phyloP scores from a whole-genome alignment of 2,797 vertebrate genomes.

The Leptodactylus fallax region DNA sequence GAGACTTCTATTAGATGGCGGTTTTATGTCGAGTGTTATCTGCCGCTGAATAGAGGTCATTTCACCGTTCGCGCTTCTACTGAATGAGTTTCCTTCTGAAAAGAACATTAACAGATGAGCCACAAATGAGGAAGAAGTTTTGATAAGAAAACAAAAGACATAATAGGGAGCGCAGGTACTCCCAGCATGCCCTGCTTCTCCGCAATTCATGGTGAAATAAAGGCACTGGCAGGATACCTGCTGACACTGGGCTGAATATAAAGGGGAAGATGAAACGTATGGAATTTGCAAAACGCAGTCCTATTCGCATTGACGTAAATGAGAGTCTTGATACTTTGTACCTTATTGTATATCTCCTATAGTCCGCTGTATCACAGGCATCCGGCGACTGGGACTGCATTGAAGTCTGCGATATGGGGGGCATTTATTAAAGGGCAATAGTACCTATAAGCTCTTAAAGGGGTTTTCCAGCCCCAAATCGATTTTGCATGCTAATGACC shows the following conservation, averaged over 20 bases:
- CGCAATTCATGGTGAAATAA: conserved; percentile 67
- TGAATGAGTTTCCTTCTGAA: conserved; percentile 18
- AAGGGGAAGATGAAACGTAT: conserved; percentile 24
- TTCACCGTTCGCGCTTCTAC: background rate
- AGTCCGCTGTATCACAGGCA: background rate
- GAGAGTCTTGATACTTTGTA: conserved; percentile 22
- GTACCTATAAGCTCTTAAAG: too few relatives aligned
- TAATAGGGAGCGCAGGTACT: conserved; percentile 8
- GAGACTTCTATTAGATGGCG: background rate
- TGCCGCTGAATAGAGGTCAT: background rate
- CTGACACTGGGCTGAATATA: background rate
- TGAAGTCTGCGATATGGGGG: background rate
- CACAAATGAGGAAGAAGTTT: background rate
- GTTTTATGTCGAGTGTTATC: background rate
- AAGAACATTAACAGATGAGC: conserved; percentile 12
- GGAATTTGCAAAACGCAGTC: background rate
- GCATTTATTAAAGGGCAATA: background rate
- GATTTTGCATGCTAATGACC: too few relatives aligned
- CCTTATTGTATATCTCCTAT: background rate
- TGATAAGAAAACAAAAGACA: conserved; percentile 30
- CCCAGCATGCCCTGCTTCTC: conserved; percentile 63
- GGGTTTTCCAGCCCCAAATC: too few relatives aligned
- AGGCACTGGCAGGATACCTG: conserved; percentile 58
- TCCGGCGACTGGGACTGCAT: background rate
- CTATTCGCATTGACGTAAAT: background rate